These are phyloP conservation scores for Monodelphis domestica DNA, from an alignment of 2,797 vertebrate genomes.

Conservation along the genomic window DNA sequence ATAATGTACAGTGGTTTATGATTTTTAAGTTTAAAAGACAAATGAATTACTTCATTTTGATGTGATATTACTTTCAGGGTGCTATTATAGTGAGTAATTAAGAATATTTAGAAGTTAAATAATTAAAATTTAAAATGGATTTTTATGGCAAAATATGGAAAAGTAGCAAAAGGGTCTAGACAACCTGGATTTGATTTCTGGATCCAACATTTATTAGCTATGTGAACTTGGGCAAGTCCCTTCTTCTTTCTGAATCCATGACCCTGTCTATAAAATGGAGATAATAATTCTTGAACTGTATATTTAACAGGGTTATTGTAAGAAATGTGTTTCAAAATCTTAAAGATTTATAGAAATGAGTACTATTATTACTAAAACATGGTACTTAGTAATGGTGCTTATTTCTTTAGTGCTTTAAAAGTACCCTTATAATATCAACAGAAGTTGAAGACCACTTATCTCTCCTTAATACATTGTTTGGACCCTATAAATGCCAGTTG, in stretches of 20 bases:
- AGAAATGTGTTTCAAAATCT: not conserved
- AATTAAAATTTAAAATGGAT: not conserved
- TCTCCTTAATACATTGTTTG: not conserved
- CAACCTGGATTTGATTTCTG: not conserved
- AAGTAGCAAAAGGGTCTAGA: not conserved
- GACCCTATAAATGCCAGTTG: too few species aligned
- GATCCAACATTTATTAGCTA: not conserved
- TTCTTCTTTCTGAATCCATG: not conserved
- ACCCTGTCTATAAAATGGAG: not conserved
- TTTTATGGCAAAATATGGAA: too few species aligned
- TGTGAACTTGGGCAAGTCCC: not conserved
- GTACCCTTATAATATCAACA: not conserved
- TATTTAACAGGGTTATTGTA: not conserved
- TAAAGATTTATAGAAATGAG: not conserved
- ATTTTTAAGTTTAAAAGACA: not conserved
- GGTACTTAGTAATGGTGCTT: not conserved
- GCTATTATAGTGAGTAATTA: not conserved
- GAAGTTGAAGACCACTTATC: not conserved
- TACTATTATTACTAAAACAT: not conserved
- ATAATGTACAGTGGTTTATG: slow-evolving; percentile 38
- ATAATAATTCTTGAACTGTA: not conserved
- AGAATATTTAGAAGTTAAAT: not conserved
- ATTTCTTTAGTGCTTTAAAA: not conserved
- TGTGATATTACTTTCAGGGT: not conserved
- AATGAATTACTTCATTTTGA: not conserved